phyloP scores from a whole-genome alignment of 2,797 vertebrate genomes.

The Intellagama lesueurii region DNA sequence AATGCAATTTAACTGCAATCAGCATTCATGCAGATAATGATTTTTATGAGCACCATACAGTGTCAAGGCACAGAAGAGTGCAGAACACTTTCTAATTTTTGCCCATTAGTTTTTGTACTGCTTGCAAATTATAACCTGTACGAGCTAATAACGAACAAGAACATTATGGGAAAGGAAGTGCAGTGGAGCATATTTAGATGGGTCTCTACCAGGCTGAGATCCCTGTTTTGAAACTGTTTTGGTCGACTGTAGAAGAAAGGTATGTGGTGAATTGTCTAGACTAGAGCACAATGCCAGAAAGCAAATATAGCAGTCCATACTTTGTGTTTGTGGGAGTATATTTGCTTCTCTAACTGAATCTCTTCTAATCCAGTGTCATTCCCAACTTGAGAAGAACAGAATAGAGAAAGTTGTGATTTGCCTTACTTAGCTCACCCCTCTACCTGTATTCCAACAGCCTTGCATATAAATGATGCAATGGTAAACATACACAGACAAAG shows the following conservation, averaged over 20 bases:
- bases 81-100: background rate
- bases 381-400: no score
- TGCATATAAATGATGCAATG: no score
- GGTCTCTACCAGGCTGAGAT: background rate
- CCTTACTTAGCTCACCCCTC: no score
- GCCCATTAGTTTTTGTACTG: conserved; percentile 5
- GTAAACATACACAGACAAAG: no score
- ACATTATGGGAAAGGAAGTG: no score
- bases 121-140: background rate
- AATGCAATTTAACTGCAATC: conserved; percentile 13
- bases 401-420: no score
- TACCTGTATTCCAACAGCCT: no score
- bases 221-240: background rate
- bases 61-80: background rate
- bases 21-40: conserved; percentile 10
- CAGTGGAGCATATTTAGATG: background rate
- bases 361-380: background rate
- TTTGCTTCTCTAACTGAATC: background rate
- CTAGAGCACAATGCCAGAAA: background rate
- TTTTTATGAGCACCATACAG: conserved; percentile 1
- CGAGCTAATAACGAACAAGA: background rate
- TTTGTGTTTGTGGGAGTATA: background rate
- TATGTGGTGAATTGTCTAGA: background rate
- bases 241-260: background rate
- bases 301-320: background rate